phyloP scores from a whole-genome alignment of 53 echinoderm and acorn worm species.

The Paracentrotus lividus region DNA sequence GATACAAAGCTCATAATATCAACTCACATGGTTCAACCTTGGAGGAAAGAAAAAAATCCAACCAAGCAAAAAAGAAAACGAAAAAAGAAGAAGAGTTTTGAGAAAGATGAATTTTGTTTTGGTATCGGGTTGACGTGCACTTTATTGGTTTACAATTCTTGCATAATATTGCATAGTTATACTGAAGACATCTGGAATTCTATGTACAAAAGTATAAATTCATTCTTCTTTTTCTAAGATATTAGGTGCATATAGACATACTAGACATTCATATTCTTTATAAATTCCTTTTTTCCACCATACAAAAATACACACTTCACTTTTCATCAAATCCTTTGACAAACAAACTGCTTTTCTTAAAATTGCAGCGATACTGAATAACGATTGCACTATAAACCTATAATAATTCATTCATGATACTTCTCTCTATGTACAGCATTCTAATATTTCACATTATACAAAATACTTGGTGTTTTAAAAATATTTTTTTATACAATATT shows the following conservation, averaged over 20 bases:
- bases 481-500: no score
- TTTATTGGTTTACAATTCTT: slow-evolving; percentile 59
- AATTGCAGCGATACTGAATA: slow-evolving; percentile 64
- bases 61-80: no score
- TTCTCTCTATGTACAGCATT: slow-evolving; percentile 16
- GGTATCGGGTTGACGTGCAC: slow-evolving; percentile 62
- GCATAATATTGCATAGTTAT: slow-evolving; percentile 69
- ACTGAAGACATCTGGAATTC: slow-evolving; percentile 24
- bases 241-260: slow-evolving; percentile 42
- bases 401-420: background rate
- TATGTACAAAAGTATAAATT: slow-evolving; percentile 30
- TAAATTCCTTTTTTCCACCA: slow-evolving; percentile 31
- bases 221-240: slow-evolving; percentile 42
- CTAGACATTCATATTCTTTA: background rate
- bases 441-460: slow-evolving; percentile 43
- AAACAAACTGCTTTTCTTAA: slow-evolving; percentile 15
- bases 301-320: slow-evolving; percentile 62
- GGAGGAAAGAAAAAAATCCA: background rate
- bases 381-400: slow-evolving; percentile 48
- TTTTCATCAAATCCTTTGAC: background rate
- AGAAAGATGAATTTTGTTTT: no score
- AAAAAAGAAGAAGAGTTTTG: no score
- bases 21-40: no score
- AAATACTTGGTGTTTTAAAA: no score
- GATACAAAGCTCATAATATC: no score